These are phyloP conservation scores for Anthonomus grandis DNA, from an alignment of 1,140 invertebrate species.

Conservation along the genomic window DNA sequence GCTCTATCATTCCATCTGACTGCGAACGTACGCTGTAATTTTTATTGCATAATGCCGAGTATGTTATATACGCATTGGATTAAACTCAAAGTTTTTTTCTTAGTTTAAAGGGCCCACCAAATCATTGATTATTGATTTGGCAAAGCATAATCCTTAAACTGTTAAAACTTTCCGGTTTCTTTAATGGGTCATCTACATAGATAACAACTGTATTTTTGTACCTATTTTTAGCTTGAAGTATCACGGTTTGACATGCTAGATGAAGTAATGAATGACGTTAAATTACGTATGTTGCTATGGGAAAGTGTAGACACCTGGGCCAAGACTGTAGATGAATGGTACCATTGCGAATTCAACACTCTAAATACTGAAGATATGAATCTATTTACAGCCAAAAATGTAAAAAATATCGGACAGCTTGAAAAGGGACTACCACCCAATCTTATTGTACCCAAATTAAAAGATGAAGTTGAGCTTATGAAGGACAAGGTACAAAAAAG, in stretches of 20 bases:
- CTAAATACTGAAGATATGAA: constrained; percentile 71
- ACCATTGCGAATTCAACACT: constrained; percentile 61
- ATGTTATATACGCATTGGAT: too few relatives aligned
- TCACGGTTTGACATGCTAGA: constrained; percentile 77
- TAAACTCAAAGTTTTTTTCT: too few relatives aligned
- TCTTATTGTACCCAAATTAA: constrained; percentile 69
- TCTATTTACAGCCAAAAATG: constrained; percentile 60
- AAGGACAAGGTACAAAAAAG: constrained; percentile 61
- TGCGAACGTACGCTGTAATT: too few relatives aligned
- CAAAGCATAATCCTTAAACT: too few relatives aligned
- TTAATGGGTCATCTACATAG: not conserved
- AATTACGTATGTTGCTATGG: constrained; percentile 74
- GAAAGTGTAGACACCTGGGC: constrained; percentile 72
- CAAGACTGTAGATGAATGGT: constrained; percentile 58
- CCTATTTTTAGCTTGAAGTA: constrained; percentile 64
- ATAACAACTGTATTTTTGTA: not conserved
- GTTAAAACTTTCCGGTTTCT: not conserved
- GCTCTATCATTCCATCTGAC: too few relatives aligned
- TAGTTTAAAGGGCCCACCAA: not conserved
- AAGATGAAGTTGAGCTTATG: constrained; percentile 71
- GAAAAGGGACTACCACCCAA: constrained; percentile 76
- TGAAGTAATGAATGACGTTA: constrained; percentile 71
- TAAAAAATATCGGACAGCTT: constrained; percentile 70
- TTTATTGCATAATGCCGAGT: too few relatives aligned
- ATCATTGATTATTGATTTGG: too few relatives aligned